phyloP scores from a whole-genome alignment of 2,797 vertebrate species.

The Trachops cirrhosus region DNA sequence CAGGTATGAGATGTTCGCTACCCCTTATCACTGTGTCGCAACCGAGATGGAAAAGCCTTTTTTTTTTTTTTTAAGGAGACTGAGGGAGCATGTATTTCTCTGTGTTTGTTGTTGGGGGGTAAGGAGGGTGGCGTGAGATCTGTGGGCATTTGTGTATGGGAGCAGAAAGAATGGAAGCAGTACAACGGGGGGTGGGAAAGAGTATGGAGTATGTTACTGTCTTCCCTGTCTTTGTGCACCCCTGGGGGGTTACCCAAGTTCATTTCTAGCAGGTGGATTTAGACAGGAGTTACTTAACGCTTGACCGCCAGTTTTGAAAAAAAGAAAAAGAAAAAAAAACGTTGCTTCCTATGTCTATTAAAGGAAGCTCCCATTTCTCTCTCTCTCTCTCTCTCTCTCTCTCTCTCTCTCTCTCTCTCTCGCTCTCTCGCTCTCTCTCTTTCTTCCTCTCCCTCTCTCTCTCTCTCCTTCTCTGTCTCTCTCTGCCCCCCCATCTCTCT shows the following conservation, averaged over 20 bases:
- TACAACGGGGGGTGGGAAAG: conserved; percentile 78
- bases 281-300: conserved; percentile 87
- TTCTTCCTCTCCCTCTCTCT: conserved; percentile 53
- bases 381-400: conserved; percentile 68
- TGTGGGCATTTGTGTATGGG: conserved; percentile 82
- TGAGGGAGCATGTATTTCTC: conserved; percentile 82
- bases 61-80: conserved; percentile 65
- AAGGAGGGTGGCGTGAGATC: conserved; percentile 78
- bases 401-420: conserved; percentile 63
- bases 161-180: conserved; percentile 83
- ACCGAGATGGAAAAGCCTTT: conserved; percentile 91
- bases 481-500: conserved; percentile 62
- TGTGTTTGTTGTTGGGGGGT: conserved; percentile 79
- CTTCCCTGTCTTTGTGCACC: conserved; percentile 85
- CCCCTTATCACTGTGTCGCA: conserved; percentile 96
- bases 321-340: conserved; percentile 45
- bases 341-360: conserved; percentile 85
- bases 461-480: not conserved
- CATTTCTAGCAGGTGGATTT: conserved; percentile 88
- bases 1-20: conserved; percentile 99
- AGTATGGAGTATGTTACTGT: conserved; percentile 82
- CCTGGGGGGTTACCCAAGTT: conserved; percentile 85
- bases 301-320: conserved; percentile 87
- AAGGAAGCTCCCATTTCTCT: conserved; percentile 84
- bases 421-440: conserved; percentile 20